Evolutionary conservation across 2,888 invertebrate species (phyloP), one percentile per base, ranked within the genome.

Genomic region (Lypha dubia): DNA sequence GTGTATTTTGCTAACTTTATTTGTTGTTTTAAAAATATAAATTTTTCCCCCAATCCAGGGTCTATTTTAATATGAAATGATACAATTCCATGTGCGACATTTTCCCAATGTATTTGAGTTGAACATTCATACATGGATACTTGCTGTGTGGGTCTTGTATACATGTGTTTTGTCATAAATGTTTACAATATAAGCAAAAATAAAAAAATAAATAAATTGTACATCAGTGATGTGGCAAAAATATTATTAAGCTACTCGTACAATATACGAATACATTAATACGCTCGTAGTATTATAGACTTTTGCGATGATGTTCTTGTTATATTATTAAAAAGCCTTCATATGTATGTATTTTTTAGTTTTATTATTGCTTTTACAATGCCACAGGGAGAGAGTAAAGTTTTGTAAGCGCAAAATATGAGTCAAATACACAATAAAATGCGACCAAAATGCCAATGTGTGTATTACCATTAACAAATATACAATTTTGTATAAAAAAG

Each of bases 211-310:
- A 28, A 28, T 28, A 28, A 28, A 28, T 2, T 28, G 5, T 68
- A 81, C 81, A 84, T 74, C 80, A 77, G 68, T 77, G 84, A 84
- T 81, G 84, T 84, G 81, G 81, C 77, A 74, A 74, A 81, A 84
- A 81, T 81, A 70, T 74, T 81, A 53, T 56, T 80, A 53, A 67
- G 77, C 70, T 38, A 49, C 49, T 49, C 9, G 49, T 20, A 71
- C 58, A 65, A 24, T 62, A 20, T n/a, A 6, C n/a, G n/a, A n/a
- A n/a, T n/a, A n/a, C n/a, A n/a, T n/a, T 44, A 11, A 32, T 3
- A 53, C 6, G 41, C n/a, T 20, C 28, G 51, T n/a, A n/a, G n/a
- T n/a, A n/a, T n/a, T n/a, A n/a, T n/a, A n/a, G n/a, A n/a, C n/a
- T n/a, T n/a, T n/a, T 32, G 56, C 28, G 17, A 28, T 20, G 15